Evolutionary conservation across 1,140 invertebrate genomes (phyloP).

Genomic region (Drosophila sucinea): DNA sequence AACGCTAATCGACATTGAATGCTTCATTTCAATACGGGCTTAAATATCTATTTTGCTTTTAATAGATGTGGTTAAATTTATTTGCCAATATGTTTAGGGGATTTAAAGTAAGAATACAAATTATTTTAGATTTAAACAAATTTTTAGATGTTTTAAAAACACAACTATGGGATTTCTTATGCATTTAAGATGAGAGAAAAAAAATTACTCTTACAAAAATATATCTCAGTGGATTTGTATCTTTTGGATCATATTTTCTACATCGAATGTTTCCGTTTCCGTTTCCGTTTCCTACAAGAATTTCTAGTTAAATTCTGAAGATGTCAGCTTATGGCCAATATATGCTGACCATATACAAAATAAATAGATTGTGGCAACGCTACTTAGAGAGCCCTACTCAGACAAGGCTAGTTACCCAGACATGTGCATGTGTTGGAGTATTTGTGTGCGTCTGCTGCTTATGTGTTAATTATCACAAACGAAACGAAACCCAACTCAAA

Average conservation of each 20-base stretch:
- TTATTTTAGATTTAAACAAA: neutral
- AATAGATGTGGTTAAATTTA: neutral
- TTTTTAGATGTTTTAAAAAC: no score
- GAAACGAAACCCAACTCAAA: conserved; percentile 11
- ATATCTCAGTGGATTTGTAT: no score
- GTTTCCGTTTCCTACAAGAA: neutral
- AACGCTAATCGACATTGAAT: conserved; percentile 34
- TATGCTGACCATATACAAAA: conserved; percentile 11
- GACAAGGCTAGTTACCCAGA: conserved; percentile 7
- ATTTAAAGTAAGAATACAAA: neutral
- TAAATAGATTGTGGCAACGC: conserved; percentile 8
- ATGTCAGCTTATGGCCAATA: conserved; percentile 10
- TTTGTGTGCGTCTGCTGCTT: conserved; percentile 10
- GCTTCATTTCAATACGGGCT: neutral
- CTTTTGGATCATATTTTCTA: no score
- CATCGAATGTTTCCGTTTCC: no score
- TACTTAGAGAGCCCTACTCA: conserved; percentile 7
- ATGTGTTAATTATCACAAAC: conserved; percentile 18
- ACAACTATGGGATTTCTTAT: no score
- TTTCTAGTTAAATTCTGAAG: neutral
- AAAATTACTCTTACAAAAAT: no score
- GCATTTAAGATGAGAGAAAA: no score
- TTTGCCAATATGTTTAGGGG: neutral
- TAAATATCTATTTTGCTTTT: neutral
- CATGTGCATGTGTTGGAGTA: neutral